Base-by-base conservation (phyloP, 2,113 vertebrate species). In the Tragulus kanchil region DNA sequence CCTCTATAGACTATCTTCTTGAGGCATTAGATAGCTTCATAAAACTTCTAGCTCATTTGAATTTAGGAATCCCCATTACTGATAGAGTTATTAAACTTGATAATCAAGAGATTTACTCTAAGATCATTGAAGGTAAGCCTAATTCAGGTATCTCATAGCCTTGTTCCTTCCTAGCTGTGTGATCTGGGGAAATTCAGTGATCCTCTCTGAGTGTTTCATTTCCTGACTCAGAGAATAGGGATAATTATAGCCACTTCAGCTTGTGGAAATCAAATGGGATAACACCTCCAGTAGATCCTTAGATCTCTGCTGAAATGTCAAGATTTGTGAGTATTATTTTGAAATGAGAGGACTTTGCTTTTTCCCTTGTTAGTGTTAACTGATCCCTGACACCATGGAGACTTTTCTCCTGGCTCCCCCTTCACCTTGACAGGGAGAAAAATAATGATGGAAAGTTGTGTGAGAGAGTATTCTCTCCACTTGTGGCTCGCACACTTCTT, bases 11-110 rank as follows among this genome's bases (percentile, higher is more conserved):
- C 61, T 45, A 0, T 19, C 58, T 87, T 97, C 85, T 95, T n/a
- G 16, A 97, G n/a, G n/a, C 95, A 88, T 67, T 93, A 50, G 50
- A 88, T 94, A 96, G 64, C 26, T 87, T 96, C 71, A 75, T 94
- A 94, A 95, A 90, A 91, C 93, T 89, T 96, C 73, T 77, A 61
- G 92, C 50, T 86, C 83, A 93, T 90, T 83, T 95, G 92, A 96
- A 96, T 82, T 94, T 88, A 64, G 13, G 71, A 98, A 97, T 95
- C 36, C 6, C 54, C 48, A 95, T 92, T 93, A 86, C 82, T 86
- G 91, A 83, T 88, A 71, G 85, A 97, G 21, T 94, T 97, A 95
- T 96, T 73, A 82, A 75, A 96, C 4, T 28, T 96, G 95, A 52
- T 97, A 92, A 90, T 97, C 96, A 90, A 90, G 84, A 96, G 64